Conservation (phyloP, 2,113 vertebrate genomes). For the Chrysemys picta region DNA sequence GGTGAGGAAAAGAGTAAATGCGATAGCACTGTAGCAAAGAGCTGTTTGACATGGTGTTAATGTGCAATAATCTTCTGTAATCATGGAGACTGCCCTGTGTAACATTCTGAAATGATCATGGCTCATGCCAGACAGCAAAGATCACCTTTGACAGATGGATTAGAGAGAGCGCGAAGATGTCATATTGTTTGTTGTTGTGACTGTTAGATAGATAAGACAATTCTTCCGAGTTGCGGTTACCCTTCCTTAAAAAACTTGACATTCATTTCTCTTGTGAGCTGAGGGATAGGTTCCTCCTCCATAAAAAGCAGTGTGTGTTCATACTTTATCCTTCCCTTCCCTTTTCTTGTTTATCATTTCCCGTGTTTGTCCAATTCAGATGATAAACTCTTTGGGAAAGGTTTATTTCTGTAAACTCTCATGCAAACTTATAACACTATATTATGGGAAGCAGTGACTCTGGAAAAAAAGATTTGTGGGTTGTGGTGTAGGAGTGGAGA, state of each 20-base stretch:
- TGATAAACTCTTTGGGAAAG: not conserved
- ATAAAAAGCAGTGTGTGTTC: not conserved
- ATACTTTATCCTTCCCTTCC: not conserved
- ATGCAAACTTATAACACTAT: not conserved
- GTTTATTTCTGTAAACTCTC: not conserved
- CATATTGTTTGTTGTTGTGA: not conserved
- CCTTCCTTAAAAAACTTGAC: constrained; percentile 4
- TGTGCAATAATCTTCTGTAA: not conserved
- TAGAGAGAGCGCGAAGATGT: not conserved
- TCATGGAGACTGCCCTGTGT: not conserved
- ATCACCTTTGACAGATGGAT: constrained; percentile 3
- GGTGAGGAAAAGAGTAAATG: not conserved
- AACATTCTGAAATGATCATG: not conserved
- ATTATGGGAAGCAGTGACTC: not conserved
- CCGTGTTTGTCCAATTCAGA: not conserved
- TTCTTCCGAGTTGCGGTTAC: not conserved
- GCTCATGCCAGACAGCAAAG: not conserved
- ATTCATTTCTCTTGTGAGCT: not conserved
- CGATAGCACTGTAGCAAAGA: not conserved
- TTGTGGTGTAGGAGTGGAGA: not conserved
- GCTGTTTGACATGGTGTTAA: not conserved
- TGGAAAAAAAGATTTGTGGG: not conserved
- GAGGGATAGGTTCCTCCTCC: not conserved
- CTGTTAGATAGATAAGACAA: not conserved
- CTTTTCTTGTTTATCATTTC: not conserved